Conservation (phyloP, 2,888 invertebrate species). For the Nomada lathburiana region DNA sequence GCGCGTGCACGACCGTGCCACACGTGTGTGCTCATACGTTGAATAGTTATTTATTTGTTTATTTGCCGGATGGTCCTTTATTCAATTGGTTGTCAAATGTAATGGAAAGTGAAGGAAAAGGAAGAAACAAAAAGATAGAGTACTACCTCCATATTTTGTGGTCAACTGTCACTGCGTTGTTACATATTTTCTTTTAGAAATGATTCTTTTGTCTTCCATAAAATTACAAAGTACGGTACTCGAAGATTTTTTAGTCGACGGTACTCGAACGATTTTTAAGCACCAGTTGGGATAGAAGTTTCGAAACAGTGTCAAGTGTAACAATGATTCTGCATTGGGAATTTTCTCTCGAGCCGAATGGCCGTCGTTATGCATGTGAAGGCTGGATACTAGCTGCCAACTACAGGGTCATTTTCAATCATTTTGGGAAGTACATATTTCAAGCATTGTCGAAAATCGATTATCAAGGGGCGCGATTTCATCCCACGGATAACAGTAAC, state of each 20-base stretch:
- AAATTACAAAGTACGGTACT: neutral
- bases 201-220: neutral
- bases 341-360: slow-evolving; percentile 25
- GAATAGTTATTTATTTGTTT: slow-evolving; percentile 54
- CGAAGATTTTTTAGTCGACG: neutral
- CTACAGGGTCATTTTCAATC: slow-evolving; percentile 65
- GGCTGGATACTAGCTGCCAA: slow-evolving; percentile 54
- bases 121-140: neutral
- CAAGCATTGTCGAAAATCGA: slow-evolving; percentile 54
- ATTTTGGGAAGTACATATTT: slow-evolving; percentile 58
- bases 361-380: slow-evolving; percentile 28
- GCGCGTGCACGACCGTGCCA: slow-evolving; percentile 59
- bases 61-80: too few species aligned
- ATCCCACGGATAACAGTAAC: slow-evolving; percentile 42
- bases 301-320: slow-evolving; percentile 23
- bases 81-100: slow-evolving; percentile 38
- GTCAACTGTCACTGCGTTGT: neutral
- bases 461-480: slow-evolving; percentile 57
- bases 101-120: neutral
- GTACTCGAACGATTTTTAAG: slow-evolving; percentile 20
- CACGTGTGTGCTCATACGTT: slow-evolving; percentile 52
- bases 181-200: neutral
- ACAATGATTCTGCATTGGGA: slow-evolving; percentile 38
- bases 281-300: neutral
- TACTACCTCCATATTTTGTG: slow-evolving; percentile 29